Base-by-base conservation (phyloP, 2,888 invertebrate genomes). In the Drosophila gaucha region DNA sequence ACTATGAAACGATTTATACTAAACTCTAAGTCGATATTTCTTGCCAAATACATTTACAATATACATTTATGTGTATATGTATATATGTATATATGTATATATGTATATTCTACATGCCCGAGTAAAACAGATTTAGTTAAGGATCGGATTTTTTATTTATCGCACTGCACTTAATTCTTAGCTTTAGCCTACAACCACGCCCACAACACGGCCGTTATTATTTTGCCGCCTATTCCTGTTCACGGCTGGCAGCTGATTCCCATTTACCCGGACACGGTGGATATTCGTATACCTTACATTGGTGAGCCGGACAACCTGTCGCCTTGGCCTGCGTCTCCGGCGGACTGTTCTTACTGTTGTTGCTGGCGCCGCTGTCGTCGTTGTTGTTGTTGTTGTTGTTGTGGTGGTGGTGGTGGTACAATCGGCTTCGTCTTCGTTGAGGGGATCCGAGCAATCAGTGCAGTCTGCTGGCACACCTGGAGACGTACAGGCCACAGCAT, bases 361-460 rank as follows among this genome's bases (percentile, higher is more conserved):
- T 6, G 73, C 6, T 1, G 63, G 2, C 9, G 38, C 10, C 6
- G 36, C 24, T 41, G 41, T 9, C 0, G 50, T 30, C 43, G 73
- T 20, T 16, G 60, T 43, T 24, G 59, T 31, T 1, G 63, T 50
- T 18, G 75, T 56, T 1, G 67, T n/a, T 12, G 47, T 6, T 6
- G 49, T 44, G 18, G 10, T 2, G 16, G 28, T 24, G 4, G 36
- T 8, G 2, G 43, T 12, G 12, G 46, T 18, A 12, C 59, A 60
- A 12, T 57, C 63, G 1, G 3, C 18, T 1, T 43, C 3, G 6
- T 8, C 5, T 12, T 1, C 20, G 24, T 59, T 33, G 5, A 0
- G 0, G 1, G 9, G 1, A 18, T 35, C 24, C 36, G 12, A 2
- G 36, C 60, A 56, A 39, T 67, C 33, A 12, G 47, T 49, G 20